Percentiles rank a stretch among this genome's conserved stretches.
phyloP scores from a whole-genome alignment of 1,140 invertebrate species.

The Lerema accius region DNA sequence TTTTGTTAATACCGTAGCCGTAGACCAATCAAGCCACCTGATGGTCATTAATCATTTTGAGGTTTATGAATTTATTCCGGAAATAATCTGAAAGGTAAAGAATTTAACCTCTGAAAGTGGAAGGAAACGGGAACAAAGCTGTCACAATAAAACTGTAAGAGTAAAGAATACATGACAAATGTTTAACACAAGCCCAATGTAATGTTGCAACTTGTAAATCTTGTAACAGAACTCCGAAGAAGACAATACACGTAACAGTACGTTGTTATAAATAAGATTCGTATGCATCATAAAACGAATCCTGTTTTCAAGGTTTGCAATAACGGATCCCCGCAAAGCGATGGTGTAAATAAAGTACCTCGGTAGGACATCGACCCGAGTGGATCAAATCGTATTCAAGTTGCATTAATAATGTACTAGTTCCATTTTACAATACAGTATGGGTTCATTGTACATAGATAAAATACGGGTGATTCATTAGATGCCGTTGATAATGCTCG shows the following conservation, averaged over 20 bases:
- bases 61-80: no score
- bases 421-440: conserved; percentile 65
- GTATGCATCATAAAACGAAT: conserved; percentile 56
- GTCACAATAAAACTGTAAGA: no score
- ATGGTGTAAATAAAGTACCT: conserved; percentile 72
- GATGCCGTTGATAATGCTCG: conserved; percentile 53
- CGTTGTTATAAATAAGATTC: conserved; percentile 40
- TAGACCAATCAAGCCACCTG: no score
- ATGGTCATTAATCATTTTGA: no score
- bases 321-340: conserved; percentile 65
- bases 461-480: conserved; percentile 59
- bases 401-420: conserved; percentile 52
- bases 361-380: conserved; percentile 72
- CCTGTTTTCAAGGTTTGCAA: conserved; percentile 69
- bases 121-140: no score
- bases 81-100: no score
- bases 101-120: no score
- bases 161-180: no score
- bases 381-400: conserved; percentile 71
- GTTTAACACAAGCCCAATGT: not conserved
- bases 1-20: no score
- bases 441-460: conserved; percentile 68
- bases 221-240: not conserved
- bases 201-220: conserved; percentile 9
- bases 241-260: conserved; percentile 42